Conservation (phyloP, 2,888 invertebrate genomes). For the Sarcophaga subvicina region DNA sequence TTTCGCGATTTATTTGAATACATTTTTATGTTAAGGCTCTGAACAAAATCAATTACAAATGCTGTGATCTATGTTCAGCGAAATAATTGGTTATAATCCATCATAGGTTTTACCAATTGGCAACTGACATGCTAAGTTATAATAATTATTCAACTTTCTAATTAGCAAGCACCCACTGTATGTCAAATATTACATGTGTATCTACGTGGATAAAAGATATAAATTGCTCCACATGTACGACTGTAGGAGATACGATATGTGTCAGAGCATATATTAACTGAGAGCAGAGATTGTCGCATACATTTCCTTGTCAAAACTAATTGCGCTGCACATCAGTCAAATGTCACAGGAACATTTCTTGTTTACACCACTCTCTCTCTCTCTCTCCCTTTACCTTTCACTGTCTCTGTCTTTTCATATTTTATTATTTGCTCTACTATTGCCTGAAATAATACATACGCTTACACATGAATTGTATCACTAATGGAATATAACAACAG, state of each 20-base stretch:
- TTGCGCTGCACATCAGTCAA: constrained; percentile 70
- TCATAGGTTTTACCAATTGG: too few relatives aligned
- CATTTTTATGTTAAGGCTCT: too few relatives aligned
- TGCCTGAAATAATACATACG: not conserved
- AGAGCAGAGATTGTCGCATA: constrained; percentile 62
- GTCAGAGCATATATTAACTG: constrained; percentile 61
- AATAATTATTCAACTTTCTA: too few relatives aligned
- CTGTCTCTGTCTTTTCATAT: not conserved
- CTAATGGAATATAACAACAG: constrained; percentile 16
- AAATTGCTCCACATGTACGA: not conserved
- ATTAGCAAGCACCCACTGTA: too few relatives aligned
- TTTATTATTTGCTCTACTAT: constrained; percentile 25
- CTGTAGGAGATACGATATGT: constrained; percentile 55
- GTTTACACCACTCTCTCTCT: not conserved
- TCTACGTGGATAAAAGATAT: constrained; percentile 25
- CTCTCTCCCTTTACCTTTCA: not conserved
- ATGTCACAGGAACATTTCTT: constrained; percentile 65
- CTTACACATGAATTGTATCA: not conserved
- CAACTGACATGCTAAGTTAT: too few relatives aligned
- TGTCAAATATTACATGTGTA: not conserved
- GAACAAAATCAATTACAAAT: too few relatives aligned
- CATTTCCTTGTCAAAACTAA: constrained; percentile 71
- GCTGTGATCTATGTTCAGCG: too few relatives aligned
- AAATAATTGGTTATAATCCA: too few relatives aligned
- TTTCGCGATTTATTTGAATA: too few relatives aligned